These are phyloP conservation scores for Acyrthosiphon pisum DNA, from an alignment of 1,140 invertebrate species.

Conservation along the genomic window DNA sequence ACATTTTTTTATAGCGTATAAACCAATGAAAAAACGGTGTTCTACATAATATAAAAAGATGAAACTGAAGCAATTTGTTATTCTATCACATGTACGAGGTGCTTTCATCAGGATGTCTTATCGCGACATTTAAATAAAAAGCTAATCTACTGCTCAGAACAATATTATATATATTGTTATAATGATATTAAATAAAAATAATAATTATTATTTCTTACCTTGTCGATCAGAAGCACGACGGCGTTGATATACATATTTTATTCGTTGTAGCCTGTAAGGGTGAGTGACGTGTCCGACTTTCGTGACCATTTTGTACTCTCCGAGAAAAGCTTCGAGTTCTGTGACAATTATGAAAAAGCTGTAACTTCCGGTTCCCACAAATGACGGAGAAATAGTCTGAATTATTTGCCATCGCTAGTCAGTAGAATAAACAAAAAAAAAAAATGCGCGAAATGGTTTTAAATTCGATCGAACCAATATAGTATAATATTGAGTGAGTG, in stretches of 20 bases:
- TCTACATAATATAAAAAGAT: background rate
- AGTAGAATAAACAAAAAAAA: background rate
- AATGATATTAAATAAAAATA: background rate
- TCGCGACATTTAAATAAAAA: background rate
- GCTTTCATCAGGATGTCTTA: too few relatives aligned
- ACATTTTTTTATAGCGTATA: background rate
- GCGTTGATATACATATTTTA: background rate
- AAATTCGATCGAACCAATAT: too few relatives aligned
- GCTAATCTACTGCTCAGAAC: background rate
- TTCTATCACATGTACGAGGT: background rate
- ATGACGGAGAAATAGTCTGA: background rate
- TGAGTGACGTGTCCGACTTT: constrained; percentile 5
- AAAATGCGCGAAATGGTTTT: background rate
- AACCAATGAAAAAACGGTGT: background rate
- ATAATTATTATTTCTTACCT: background rate
- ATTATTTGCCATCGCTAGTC: background rate
- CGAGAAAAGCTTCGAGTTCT: background rate
- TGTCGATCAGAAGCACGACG: background rate
- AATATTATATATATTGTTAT: background rate
- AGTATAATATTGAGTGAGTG: too few relatives aligned
- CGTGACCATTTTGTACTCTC: background rate
- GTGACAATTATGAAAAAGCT: background rate
- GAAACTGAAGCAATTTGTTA: background rate
- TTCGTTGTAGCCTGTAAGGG: background rate
- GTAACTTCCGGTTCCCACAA: background rate